These are phyloP conservation scores for Percina caprodes DNA, from an alignment of 2,113 vertebrate species.

Conservation along the genomic window DNA sequence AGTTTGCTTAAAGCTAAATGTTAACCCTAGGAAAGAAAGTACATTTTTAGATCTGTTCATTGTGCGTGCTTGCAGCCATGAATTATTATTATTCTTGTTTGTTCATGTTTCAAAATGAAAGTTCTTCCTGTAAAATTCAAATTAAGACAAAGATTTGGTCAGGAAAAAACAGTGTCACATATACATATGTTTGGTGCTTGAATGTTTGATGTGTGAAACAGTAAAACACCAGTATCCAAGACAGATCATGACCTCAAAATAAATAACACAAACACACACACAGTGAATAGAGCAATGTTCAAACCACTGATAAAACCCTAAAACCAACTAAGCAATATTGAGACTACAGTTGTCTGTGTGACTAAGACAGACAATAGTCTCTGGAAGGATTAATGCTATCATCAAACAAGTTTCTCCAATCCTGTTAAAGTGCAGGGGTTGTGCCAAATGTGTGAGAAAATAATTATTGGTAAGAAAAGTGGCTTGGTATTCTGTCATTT, in stretches of 20 bases:
- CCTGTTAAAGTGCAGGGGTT: no score
- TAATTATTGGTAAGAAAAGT: slow-evolving; percentile 57
- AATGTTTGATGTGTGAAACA: neutral
- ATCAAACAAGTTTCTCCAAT: slow-evolving; percentile 24
- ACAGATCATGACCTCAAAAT: slow-evolving; percentile 1
- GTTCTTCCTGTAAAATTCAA: neutral
- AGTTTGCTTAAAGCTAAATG: slow-evolving; percentile 27
- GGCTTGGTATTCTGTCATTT: slow-evolving; percentile 34
- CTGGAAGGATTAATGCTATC: slow-evolving; percentile 41
- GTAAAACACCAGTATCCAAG: neutral
- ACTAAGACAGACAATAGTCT: slow-evolving; percentile 41
- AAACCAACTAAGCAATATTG: slow-evolving; percentile 6
- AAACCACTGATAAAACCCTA: slow-evolving; percentile 12
- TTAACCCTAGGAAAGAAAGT: neutral
- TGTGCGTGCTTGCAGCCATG: neutral
- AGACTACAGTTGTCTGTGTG: slow-evolving; percentile 26
- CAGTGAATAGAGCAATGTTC: slow-evolving; percentile 21
- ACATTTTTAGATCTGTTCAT: neutral
- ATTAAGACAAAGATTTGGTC: neutral
- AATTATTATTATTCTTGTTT: neutral
- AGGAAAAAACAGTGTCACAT: neutral
- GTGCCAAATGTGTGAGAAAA: slow-evolving; percentile 54
- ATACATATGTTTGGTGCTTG: neutral
- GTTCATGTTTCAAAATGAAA: neutral
- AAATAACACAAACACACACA: neutral